These are phyloP conservation scores for Hippocampus barbouri DNA, from an alignment of 2,113 vertebrate genomes.

Conservation along the genomic window DNA sequence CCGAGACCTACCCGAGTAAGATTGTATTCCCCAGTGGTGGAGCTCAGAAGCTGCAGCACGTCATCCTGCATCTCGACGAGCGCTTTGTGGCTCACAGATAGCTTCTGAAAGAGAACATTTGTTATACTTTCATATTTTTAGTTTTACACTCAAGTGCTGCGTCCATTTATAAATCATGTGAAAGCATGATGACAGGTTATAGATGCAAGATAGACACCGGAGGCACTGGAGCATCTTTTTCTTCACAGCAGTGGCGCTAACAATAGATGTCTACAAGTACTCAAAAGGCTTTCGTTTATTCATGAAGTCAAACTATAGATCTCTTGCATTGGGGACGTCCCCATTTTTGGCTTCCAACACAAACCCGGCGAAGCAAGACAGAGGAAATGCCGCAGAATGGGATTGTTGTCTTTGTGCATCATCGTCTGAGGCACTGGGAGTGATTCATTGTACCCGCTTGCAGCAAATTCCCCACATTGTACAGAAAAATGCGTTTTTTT, in stretches of 20 bases:
- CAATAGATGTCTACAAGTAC: constrained; percentile 42
- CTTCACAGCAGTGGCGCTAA: constrained; percentile 15
- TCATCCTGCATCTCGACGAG: constrained; percentile 97
- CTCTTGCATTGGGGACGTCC: constrained; percentile 13
- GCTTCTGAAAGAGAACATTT: constrained; percentile 77
- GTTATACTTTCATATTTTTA: neutral
- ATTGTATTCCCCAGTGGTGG: constrained; percentile 77
- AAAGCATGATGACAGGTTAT: constrained; percentile 6
- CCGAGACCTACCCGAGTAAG: constrained; percentile 79
- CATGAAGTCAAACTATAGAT: constrained; percentile 24
- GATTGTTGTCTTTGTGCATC: constrained; percentile 27
- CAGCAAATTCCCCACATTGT: constrained; percentile 23
- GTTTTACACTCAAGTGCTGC: neutral
- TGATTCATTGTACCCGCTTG: constrained; percentile 30
- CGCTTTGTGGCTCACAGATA: constrained; percentile 94
- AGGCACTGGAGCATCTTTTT: constrained; percentile 7
- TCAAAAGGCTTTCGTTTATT: constrained; percentile 55
- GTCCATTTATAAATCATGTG: constrained; percentile 7
- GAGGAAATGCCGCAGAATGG: constrained; percentile 37
- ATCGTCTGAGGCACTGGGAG: constrained; percentile 16
- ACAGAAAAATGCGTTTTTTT: constrained; percentile 7
- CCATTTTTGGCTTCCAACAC: neutral
- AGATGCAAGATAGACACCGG: constrained; percentile 12
- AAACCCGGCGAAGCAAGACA: constrained; percentile 6
- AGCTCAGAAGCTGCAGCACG: constrained; percentile 82